These are phyloP conservation scores for Campoletis raptor DNA, from an alignment of 2,888 invertebrate species.

Conservation along the genomic window DNA sequence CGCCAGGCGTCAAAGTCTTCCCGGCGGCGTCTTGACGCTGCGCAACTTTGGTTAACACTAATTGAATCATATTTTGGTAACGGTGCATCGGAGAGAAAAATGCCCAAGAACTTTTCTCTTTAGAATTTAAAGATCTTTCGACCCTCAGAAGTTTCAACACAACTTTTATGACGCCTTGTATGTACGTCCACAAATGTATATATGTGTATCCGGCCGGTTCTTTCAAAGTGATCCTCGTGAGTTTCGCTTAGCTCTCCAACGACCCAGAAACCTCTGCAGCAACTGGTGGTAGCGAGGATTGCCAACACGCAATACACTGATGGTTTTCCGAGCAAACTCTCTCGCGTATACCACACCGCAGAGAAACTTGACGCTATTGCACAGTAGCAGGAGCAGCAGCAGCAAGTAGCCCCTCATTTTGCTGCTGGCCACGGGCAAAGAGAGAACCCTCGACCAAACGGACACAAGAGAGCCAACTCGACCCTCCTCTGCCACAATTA, in stretches of 20 bases:
- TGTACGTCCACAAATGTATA: not conserved
- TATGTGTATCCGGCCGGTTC: conserved; percentile 17
- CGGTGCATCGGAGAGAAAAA: not conserved
- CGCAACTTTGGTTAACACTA: not conserved
- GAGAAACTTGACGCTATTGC: conserved; percentile 54
- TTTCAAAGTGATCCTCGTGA: conserved; percentile 50
- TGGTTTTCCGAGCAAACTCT: conserved; percentile 46
- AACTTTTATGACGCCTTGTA: not conserved
- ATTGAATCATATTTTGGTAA: not conserved
- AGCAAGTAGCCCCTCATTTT: conserved; percentile 45
- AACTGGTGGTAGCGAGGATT: conserved; percentile 67
- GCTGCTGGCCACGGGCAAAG: conserved; percentile 8
- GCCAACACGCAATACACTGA: conserved; percentile 59
- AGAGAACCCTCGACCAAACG: conserved; percentile 41
- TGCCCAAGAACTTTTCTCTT: not conserved
- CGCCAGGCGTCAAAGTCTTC: not conserved
- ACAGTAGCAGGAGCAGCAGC: conserved; percentile 24
- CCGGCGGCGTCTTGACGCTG: not conserved
- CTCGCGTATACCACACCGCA: conserved; percentile 16
- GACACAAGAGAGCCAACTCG: conserved; percentile 40
- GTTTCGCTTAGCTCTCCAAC: conserved; percentile 60
- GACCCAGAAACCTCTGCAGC: conserved; percentile 67
- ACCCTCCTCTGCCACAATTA: conserved; percentile 65
- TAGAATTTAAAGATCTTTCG: not conserved
- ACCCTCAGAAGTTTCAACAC: not conserved